Evolutionary conservation across 2,113 vertebrate species (phyloP).

Genomic region (Synchiropus splendidus): DNA sequence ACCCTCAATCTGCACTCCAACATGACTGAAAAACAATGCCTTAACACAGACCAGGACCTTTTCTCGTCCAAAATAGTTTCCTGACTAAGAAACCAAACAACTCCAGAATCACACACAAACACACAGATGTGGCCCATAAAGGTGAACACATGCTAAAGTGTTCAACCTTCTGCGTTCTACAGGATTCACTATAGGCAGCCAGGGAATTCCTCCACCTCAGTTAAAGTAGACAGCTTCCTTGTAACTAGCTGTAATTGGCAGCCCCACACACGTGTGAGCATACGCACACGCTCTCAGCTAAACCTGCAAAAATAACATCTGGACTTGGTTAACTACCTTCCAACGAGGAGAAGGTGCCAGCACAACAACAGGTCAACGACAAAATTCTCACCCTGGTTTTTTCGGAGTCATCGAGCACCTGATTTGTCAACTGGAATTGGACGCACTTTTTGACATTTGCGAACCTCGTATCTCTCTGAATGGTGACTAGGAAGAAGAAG

Average conservation of each 20-base stretch:
- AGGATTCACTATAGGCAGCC: constrained; percentile 30
- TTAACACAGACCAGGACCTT: too few relatives aligned
- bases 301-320: constrained; percentile 60
- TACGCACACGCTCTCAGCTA: constrained; percentile 31
- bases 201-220: constrained; percentile 49
- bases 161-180: constrained; percentile 27
- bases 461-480: too few relatives aligned
- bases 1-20: too few relatives aligned
- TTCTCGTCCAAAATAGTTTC: background rate
- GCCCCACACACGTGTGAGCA: constrained; percentile 8
- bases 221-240: constrained; percentile 47
- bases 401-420: too few relatives aligned
- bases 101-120: constrained; percentile 7
- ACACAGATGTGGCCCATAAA: constrained; percentile 26
- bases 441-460: constrained; percentile 25
- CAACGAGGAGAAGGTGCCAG: constrained; percentile 39
- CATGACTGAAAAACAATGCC: too few relatives aligned
- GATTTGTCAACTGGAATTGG: constrained; percentile 11
- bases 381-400: constrained; percentile 45
- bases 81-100: constrained; percentile 2
- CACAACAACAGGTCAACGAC: constrained; percentile 42
- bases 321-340: constrained; percentile 47
- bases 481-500: too few relatives aligned
- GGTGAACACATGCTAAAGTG: constrained; percentile 44
- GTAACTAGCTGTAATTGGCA: constrained; percentile 44